A percentile compares a stretch with the other conserved stretches of the same genome.
These are phyloP conservation scores for Bostrychus sinensis DNA, from an alignment of 2,113 vertebrate genomes.

Conservation along the genomic window DNA sequence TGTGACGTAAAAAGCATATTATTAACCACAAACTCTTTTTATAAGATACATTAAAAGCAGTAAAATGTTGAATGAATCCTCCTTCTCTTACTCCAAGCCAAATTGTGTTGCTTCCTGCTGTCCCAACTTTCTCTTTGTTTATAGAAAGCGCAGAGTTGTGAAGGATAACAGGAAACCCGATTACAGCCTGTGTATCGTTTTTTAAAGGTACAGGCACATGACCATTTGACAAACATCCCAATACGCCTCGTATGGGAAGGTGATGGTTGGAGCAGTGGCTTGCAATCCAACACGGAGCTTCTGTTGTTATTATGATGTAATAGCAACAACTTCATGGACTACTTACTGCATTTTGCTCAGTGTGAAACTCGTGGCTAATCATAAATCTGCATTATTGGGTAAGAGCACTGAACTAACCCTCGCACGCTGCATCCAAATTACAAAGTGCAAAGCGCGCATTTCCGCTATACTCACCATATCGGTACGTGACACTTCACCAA, in stretches of 20 bases:
- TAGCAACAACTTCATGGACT: not conserved
- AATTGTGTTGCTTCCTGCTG: not conserved
- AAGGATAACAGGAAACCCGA: constrained; percentile 6
- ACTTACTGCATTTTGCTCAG: not conserved
- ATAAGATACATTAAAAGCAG: no score
- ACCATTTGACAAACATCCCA: not conserved
- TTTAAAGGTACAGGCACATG: constrained; percentile 11
- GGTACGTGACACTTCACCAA: not conserved
- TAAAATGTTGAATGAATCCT: no score
- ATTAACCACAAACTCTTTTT: no score
- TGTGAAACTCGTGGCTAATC: not conserved
- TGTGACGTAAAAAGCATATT: no score
- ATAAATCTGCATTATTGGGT: not conserved
- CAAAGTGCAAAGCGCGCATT: not conserved
- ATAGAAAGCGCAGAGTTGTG: not conserved
- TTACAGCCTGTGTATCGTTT: not conserved
- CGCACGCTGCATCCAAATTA: no score
- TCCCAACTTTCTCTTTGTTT: constrained; percentile 15
- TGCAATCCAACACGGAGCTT: not conserved
- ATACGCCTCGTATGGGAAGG: not conserved
- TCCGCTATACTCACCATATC: not conserved
- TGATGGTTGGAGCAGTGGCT: not conserved
- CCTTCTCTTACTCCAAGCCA: not conserved
- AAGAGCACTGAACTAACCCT: not conserved
- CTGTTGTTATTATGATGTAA: not conserved